Evolutionary conservation across 1,140 invertebrate species (phyloP), one percentile per base, ranked within the genome.

Genomic region (Pachypeltis micranthus): DNA sequence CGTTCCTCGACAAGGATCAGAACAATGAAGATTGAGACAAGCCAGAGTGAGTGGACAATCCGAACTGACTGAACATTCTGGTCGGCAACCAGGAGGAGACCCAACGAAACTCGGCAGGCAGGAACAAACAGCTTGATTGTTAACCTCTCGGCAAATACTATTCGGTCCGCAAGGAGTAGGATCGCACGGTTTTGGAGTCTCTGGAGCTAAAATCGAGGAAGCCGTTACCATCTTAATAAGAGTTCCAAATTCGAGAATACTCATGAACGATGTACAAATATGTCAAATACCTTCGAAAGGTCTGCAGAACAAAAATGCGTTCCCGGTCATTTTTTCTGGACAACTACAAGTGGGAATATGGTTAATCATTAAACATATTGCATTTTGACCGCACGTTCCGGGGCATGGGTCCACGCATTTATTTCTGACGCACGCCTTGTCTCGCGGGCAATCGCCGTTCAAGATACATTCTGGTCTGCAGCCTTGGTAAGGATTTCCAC

Each of bases 1-100:
- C 14, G 83, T 81, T 59, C 86, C 85, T 10, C 81, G 79, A 65
- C 89, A 91, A 16, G 88, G 87, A 71, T 91, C 83, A 29, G 80
- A 76, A 70, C 89, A 91, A 75, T 86, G 87, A 69, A 88, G 81
- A 72, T 87, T 85, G 21, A 87, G 78, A 71, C 88, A 91, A 0
- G 86, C 85, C 69, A 83, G 80, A 63, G 80, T 81, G 14, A 77
- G 72, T 47, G 81, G 74, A 75, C 87, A 86, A 73, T 91, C 87
- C 10, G 84, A 82, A 71, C 84, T 88, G 3, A 86, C 79, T 54
- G 85, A 78, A 74, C 87, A 90, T 72, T 89, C 85, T 23, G 87
- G 82, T 65, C 85, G 77, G 70, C 88, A 90, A 64, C 79, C 79
- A n/a, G 85, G 85, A 27, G 87, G 86, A 65, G 80, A 81, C 61